A percentile compares a stretch with the other conserved stretches of the same genome.
phyloP scores from a whole-genome alignment of 2,888 invertebrate species.

The Sthenelais limicola region DNA sequence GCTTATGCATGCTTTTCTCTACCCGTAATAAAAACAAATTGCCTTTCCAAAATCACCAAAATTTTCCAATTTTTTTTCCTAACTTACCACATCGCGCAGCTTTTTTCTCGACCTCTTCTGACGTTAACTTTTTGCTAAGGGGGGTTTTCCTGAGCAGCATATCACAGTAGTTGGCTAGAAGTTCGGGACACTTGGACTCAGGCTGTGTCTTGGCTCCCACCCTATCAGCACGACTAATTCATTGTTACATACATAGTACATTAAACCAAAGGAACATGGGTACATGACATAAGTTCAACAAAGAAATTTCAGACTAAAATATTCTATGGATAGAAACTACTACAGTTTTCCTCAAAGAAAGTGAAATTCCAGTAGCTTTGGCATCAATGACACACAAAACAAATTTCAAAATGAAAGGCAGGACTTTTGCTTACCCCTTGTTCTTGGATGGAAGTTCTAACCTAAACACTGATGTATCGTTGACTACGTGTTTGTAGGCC shows the following conservation, averaged over 20 bases:
- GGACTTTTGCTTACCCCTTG: constrained; percentile 73
- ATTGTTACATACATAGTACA: no score
- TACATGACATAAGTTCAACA: no score
- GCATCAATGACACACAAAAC: neutral
- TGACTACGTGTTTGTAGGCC: constrained; percentile 97
- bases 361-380: neutral
- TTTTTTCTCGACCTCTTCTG: constrained; percentile 96
- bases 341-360: no score
- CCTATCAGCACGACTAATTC: no score
- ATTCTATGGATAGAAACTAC: no score
- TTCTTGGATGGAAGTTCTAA: constrained; percentile 76
- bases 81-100: constrained; percentile 88
- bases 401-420: neutral
- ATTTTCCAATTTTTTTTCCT: no score
- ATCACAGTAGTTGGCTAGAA: constrained; percentile 99
- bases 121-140: constrained; percentile 94
- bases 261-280: no score
- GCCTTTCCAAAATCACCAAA: no score
- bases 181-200: constrained; percentile 98
- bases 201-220: constrained; percentile 76
- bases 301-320: neutral
- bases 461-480: constrained; percentile 91
- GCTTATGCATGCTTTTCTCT: no score
- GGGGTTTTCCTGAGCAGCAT: constrained; percentile 97
- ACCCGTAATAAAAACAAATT: no score